phyloP scores from a whole-genome alignment of 1,140 invertebrate genomes.

The Drosophila kepulauana region DNA sequence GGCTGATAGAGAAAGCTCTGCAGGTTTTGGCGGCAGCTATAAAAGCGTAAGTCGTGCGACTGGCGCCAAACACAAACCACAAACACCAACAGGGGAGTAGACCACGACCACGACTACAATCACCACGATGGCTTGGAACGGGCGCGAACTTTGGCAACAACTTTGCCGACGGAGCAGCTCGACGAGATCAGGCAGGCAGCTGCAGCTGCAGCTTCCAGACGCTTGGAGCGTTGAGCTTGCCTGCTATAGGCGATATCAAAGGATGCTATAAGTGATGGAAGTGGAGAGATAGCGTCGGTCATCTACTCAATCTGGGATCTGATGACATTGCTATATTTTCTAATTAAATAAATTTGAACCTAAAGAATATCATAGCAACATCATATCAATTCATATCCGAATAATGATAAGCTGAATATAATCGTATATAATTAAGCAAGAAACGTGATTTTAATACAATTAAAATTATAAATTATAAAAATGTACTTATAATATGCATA shows the following conservation, averaged over 20 bases:
- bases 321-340: conserved; percentile 13
- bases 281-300: not conserved
- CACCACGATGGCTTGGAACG: conserved; percentile 60
- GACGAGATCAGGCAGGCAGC: conserved; percentile 8
- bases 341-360: conserved; percentile 57
- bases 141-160: conserved; percentile 66
- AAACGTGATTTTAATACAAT: conserved; percentile 64
- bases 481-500: not conserved
- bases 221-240: conserved; percentile 63
- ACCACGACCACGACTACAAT: conserved; percentile 37
- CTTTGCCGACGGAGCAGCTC: conserved; percentile 66
- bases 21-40: conserved; percentile 62
- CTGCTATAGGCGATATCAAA: conserved; percentile 52
- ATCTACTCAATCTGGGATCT: not conserved
- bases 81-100: conserved; percentile 47
- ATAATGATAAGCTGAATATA: conserved; percentile 53
- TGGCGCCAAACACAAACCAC: conserved; percentile 80
- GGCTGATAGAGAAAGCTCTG: conserved; percentile 54
- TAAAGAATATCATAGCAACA: conserved; percentile 83
- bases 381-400: conserved; percentile 82
- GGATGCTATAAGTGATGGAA: conserved; percentile 51
- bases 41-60: conserved; percentile 57
- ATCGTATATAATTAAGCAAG: conserved; percentile 40
- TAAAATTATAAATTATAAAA: conserved; percentile 16
- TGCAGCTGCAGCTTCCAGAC: conserved; percentile 54